A percentile compares a stretch with the other conserved stretches of the same genome.
Evolutionary conservation across 2,797 vertebrate species (phyloP).

Genomic region (Pempheris klunzingeri): DNA sequence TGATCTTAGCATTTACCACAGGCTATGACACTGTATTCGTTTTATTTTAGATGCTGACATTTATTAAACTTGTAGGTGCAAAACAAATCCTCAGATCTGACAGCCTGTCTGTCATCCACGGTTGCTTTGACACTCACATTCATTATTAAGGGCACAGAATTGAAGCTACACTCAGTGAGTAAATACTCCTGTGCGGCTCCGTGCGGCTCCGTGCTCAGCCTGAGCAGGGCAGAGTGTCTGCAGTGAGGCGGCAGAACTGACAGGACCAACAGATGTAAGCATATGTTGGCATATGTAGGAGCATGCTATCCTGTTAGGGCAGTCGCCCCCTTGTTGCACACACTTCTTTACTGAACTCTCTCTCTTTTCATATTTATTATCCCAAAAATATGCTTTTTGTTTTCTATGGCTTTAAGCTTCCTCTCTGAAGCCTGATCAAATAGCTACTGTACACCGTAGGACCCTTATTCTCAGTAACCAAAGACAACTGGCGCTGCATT

Average conservation of each 20-base stretch:
- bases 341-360: neutral
- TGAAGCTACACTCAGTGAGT: constrained; percentile 13
- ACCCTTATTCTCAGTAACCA: constrained; percentile 7
- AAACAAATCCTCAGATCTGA: constrained; percentile 44
- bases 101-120: constrained; percentile 27
- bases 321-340: too few species aligned
- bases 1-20: neutral
- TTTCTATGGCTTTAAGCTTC: neutral
- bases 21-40: constrained; percentile 20
- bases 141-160: constrained; percentile 7
- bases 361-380: neutral
- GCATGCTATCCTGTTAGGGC: neutral
- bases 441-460: neutral
- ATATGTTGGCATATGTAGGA: constrained; percentile 9
- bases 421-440: constrained; percentile 6
- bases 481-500: neutral
- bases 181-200: neutral
- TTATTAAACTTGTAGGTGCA: constrained; percentile 26
- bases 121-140: constrained; percentile 15
- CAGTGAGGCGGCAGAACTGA: constrained; percentile 16
- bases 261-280: constrained; percentile 36
- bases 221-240: constrained; percentile 13
- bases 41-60: constrained; percentile 38
- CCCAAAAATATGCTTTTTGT: neutral
- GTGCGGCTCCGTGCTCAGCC: neutral